A percentile compares a stretch with the other conserved stretches of the same genome.
Evolutionary conservation across 2,797 vertebrate genomes (phyloP).

Genomic region (Catharus ustulatus): DNA sequence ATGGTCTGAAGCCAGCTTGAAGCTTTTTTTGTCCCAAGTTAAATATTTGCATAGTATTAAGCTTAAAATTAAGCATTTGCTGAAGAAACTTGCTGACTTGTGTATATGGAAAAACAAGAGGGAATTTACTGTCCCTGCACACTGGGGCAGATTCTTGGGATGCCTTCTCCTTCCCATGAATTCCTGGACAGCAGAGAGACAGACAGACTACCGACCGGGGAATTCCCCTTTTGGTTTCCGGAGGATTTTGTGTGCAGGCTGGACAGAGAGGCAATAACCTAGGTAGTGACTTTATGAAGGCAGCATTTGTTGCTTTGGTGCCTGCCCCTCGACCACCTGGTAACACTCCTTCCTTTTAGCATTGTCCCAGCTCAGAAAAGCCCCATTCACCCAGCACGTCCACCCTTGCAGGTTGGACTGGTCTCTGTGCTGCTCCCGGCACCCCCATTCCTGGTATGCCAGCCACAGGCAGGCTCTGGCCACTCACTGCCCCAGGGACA

Average conservation of each 20-base stretch:
- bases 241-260: background rate
- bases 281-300: slow-evolving; percentile 50
- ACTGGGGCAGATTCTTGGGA: slow-evolving; percentile 41
- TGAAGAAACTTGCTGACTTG: slow-evolving; percentile 58
- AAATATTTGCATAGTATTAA: slow-evolving; percentile 64
- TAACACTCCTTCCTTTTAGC: slow-evolving; percentile 51
- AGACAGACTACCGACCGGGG: background rate
- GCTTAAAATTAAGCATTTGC: slow-evolving; percentile 52
- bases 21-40: slow-evolving; percentile 48
- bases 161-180: slow-evolving; percentile 56
- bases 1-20: slow-evolving; percentile 24
- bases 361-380: slow-evolving; percentile 22
- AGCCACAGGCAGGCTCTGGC: background rate
- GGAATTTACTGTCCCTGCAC: slow-evolving; percentile 52
- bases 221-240: slow-evolving; percentile 41
- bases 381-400: slow-evolving; percentile 19
- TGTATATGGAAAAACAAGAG: slow-evolving; percentile 27
- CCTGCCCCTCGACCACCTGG: slow-evolving; percentile 37
- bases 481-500: background rate
- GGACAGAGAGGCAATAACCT: slow-evolving; percentile 26
- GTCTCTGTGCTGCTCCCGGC: background rate
- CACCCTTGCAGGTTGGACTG: background rate
- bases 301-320: slow-evolving; percentile 21
- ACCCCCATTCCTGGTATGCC: background rate
- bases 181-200: slow-evolving; percentile 61